These are phyloP conservation scores for Calameuta pallipes DNA, from an alignment of 2,888 invertebrate species.

Conservation along the genomic window DNA sequence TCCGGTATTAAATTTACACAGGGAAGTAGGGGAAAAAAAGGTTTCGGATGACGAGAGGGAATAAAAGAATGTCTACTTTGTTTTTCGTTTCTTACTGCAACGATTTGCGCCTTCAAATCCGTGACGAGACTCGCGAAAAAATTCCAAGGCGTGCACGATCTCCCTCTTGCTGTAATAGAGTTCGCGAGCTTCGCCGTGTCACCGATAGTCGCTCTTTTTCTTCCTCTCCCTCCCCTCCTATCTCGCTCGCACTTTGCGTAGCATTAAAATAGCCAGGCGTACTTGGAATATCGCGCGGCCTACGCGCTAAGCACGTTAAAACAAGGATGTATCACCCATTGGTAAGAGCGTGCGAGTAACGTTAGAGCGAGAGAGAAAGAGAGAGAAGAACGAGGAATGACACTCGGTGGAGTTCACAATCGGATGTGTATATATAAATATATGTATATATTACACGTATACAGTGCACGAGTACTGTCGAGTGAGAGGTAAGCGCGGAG, in stretches of 20 bases:
- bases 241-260: slow-evolving; percentile 39
- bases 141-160: background rate
- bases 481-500: background rate
- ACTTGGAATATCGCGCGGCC: slow-evolving; percentile 52
- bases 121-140: background rate
- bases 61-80: background rate
- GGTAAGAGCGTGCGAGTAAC: slow-evolving; percentile 20
- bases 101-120: background rate
- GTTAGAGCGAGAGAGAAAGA: background rate
- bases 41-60: background rate
- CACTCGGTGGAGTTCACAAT: background rate
- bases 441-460: background rate
- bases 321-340: slow-evolving; percentile 8
- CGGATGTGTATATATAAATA: background rate
- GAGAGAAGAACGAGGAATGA: slow-evolving; percentile 17
- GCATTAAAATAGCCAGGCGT: slow-evolving; percentile 53
- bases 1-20: background rate
- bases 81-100: background rate
- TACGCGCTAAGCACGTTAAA: slow-evolving; percentile 44
- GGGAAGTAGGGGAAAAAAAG: too few relatives aligned
- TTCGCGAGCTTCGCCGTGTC: background rate
- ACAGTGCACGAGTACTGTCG: background rate
- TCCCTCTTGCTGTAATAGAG: background rate
- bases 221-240: slow-evolving; percentile 15
- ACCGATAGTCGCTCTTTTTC: background rate